These are phyloP conservation scores for Gordius sp. DNA, from an alignment of 2,888 invertebrate species.

Conservation along the genomic window DNA sequence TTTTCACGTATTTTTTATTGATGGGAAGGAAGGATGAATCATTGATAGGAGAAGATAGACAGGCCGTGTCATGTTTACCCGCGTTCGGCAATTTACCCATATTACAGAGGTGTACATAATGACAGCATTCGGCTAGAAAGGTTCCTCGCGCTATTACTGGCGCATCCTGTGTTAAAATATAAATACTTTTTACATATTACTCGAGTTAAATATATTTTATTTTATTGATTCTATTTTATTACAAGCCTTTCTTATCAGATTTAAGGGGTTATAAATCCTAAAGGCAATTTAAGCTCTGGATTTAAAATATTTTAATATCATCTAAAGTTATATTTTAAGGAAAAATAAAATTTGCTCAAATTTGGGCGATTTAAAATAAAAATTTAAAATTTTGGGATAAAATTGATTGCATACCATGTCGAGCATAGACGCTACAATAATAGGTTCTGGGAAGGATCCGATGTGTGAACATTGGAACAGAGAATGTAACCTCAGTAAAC, in stretches of 20 bases:
- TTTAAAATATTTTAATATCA: too few relatives aligned
- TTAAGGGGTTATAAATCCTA: too few relatives aligned
- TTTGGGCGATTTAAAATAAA: too few relatives aligned
- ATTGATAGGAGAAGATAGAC: conserved; percentile 36
- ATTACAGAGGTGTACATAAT: conserved; percentile 87
- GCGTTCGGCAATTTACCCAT: conserved; percentile 93
- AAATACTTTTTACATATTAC: too few relatives aligned
- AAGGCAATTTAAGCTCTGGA: too few relatives aligned
- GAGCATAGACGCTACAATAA: background rate
- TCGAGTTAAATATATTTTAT: too few relatives aligned
- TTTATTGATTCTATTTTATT: too few relatives aligned
- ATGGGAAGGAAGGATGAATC: conserved; percentile 19
- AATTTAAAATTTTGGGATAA: too few relatives aligned
- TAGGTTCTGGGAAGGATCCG: conserved; percentile 4
- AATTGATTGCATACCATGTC: too few relatives aligned
- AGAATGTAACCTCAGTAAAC: background rate
- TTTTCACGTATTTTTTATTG: conserved; percentile 2
- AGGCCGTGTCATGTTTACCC: conserved; percentile 53
- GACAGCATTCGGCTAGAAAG: conserved; percentile 68
- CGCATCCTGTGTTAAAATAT: conserved; percentile 53
- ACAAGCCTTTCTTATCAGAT: too few relatives aligned
- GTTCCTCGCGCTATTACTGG: conserved; percentile 73
- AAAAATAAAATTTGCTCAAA: too few relatives aligned
- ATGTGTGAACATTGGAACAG: background rate
- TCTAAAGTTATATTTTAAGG: too few relatives aligned